phyloP scores from a whole-genome alignment of 2,797 vertebrate genomes.

The Artibeus lituratus region DNA sequence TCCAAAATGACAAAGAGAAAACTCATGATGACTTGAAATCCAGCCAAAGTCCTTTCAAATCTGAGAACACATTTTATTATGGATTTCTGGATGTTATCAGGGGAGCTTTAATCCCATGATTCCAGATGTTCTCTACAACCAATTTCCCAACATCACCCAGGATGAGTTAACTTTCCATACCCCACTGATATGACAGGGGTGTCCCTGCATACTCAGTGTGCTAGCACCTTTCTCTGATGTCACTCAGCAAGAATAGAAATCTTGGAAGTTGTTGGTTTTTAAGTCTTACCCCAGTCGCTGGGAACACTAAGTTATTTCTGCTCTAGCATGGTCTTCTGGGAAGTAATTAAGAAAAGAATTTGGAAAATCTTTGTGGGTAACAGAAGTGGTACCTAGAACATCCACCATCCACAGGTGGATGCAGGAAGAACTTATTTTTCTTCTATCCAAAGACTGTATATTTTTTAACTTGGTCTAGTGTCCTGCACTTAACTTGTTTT shows the following conservation, averaged over 20 bases:
- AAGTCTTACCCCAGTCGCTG: background rate
- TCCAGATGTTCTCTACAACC: background rate
- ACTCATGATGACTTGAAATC: no score
- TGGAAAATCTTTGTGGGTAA: background rate
- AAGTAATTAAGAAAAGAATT: background rate
- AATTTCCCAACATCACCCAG: no score
- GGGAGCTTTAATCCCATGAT: background rate
- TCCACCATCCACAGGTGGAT: fast-evolving
- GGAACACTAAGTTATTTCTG: background rate
- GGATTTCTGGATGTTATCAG: no score
- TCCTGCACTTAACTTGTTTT: background rate
- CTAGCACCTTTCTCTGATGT: background rate
- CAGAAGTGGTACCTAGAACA: background rate
- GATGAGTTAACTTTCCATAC: background rate
- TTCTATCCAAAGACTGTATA: background rate
- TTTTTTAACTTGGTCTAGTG: background rate
- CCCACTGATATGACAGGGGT: background rate
- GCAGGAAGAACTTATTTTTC: background rate
- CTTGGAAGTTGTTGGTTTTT: background rate
- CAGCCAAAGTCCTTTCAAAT: no score
- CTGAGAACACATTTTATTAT: no score
- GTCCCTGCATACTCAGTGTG: no score
- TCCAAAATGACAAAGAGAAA: no score
- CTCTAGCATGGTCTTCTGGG: background rate
- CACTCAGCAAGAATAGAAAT: background rate